phyloP scores from a whole-genome alignment of 2,797 vertebrate species.

The Amblyraja radiata region DNA sequence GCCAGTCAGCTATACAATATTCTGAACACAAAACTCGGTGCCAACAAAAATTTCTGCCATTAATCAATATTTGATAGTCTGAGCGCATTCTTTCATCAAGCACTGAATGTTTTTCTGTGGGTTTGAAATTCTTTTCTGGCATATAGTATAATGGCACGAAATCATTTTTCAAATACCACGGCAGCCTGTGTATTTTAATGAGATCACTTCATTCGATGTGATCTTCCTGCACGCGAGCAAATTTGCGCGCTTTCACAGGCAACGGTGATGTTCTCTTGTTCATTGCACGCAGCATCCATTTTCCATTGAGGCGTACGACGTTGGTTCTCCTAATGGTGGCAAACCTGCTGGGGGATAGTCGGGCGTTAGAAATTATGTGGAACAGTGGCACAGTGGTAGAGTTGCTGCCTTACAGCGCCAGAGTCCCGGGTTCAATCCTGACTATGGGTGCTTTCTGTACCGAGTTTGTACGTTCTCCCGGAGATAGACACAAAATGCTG shows the following conservation, averaged over 20 bases:
- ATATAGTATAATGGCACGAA: constrained; percentile 9
- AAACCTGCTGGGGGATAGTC: no score
- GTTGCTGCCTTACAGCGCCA: no score
- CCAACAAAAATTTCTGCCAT: constrained; percentile 22
- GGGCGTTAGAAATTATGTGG: no score
- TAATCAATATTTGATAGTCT: constrained; percentile 21
- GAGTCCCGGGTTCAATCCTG: no score
- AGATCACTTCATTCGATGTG: background rate
- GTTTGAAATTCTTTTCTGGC: constrained; percentile 33
- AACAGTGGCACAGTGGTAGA: no score
- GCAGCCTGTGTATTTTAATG: background rate
- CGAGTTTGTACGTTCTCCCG: no score
- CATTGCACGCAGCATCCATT: no score
- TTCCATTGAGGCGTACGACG: no score
- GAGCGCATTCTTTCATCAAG: constrained; percentile 23
- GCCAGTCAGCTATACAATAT: background rate
- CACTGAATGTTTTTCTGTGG: constrained; percentile 30
- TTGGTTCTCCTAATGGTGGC: no score
- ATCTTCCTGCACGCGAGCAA: background rate
- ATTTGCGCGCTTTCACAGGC: background rate
- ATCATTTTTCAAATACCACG: constrained; percentile 25
- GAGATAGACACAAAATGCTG: no score
- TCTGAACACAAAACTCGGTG: background rate
- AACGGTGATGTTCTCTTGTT: background rate
- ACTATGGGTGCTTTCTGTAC: no score